Conservation (phyloP, 2,888 invertebrate species). For the Hydrotaea cyrtoneurina region DNA sequence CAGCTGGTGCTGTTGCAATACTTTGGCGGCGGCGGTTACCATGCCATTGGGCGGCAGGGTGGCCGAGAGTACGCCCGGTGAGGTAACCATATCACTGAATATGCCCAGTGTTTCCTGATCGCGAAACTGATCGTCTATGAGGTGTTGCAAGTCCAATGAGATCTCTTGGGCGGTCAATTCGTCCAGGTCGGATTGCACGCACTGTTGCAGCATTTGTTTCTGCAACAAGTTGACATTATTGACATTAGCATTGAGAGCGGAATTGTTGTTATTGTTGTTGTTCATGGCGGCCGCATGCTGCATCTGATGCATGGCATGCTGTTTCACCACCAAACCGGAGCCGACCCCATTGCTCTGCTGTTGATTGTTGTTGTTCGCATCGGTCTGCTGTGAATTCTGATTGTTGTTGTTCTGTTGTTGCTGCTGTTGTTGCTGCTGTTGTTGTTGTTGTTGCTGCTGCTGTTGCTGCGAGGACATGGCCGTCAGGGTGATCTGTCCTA, state of each 20-base stretch:
- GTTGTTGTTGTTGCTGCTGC: conserved; percentile 70
- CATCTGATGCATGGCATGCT: conserved; percentile 80
- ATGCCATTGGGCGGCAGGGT: conserved; percentile 79
- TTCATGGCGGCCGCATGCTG: conserved; percentile 76
- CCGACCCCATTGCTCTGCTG: conserved; percentile 66
- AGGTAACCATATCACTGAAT: conserved; percentile 90
- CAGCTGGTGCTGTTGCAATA: conserved; percentile 77
- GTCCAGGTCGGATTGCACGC: conserved; percentile 91
- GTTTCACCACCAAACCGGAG: conserved; percentile 78
- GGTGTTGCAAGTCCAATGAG: conserved; percentile 93
- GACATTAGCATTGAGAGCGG: conserved; percentile 69
- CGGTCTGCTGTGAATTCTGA: conserved; percentile 43
- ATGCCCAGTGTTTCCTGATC: conserved; percentile 88
- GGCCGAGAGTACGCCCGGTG: conserved; percentile 79
- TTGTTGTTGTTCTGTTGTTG: conserved; percentile 58
- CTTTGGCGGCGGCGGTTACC: conserved; percentile 80
- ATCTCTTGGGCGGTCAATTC: conserved; percentile 96
- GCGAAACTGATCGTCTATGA: conserved; percentile 95
- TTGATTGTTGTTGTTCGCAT: conserved; percentile 68
- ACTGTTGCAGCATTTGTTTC: conserved; percentile 85
- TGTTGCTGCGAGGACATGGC: conserved; percentile 78
- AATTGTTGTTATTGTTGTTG: conserved; percentile 72
- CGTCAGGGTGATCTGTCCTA: conserved; percentile 79
- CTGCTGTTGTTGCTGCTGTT: conserved; percentile 72
- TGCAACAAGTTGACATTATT: conserved; percentile 81